Evolutionary conservation across 2,888 invertebrate genomes (phyloP).

Genomic region (Drosophila aldrichi): DNA sequence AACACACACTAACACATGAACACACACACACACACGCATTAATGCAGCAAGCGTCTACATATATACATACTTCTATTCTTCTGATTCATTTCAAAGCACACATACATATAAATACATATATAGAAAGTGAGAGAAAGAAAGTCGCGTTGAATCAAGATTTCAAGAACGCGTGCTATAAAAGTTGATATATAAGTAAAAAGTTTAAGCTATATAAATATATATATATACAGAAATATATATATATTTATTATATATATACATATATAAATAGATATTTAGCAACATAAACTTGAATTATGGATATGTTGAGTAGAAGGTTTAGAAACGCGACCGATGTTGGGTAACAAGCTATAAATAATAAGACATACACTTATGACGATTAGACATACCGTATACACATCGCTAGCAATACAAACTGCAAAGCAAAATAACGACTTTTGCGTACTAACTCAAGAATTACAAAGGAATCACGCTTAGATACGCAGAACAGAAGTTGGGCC

Average conservation of each 20-base stretch:
- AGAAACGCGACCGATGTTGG: conserved; percentile 71
- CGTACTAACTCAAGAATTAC: conserved; percentile 17
- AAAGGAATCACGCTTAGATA: background rate
- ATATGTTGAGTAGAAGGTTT: conserved; percentile 55
- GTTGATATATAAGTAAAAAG: conserved; percentile 72
- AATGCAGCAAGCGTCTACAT: conserved; percentile 48
- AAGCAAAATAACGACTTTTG: conserved; percentile 26
- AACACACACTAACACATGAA: conserved; percentile 27
- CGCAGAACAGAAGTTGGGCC: conserved; percentile 5
- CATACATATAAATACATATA: conserved; percentile 49
- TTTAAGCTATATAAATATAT: conserved; percentile 63
- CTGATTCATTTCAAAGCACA: conserved; percentile 70
- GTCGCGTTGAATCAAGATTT: conserved; percentile 60
- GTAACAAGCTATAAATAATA: conserved; percentile 35
- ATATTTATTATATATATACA: too few relatives aligned
- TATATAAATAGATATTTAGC: conserved; percentile 41
- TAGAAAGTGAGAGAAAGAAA: conserved; percentile 40
- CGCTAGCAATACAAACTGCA: conserved; percentile 24
- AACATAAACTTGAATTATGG: conserved; percentile 32
- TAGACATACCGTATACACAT: conserved; percentile 5
- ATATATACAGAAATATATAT: conserved; percentile 20
- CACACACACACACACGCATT: conserved; percentile 30
- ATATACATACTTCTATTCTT: conserved; percentile 57
- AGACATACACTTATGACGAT: conserved; percentile 10
- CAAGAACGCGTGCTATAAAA: conserved; percentile 67